These are phyloP conservation scores for Phenacoccus solenopsis DNA, from an alignment of 1,140 invertebrate species.

Conservation along the genomic window DNA sequence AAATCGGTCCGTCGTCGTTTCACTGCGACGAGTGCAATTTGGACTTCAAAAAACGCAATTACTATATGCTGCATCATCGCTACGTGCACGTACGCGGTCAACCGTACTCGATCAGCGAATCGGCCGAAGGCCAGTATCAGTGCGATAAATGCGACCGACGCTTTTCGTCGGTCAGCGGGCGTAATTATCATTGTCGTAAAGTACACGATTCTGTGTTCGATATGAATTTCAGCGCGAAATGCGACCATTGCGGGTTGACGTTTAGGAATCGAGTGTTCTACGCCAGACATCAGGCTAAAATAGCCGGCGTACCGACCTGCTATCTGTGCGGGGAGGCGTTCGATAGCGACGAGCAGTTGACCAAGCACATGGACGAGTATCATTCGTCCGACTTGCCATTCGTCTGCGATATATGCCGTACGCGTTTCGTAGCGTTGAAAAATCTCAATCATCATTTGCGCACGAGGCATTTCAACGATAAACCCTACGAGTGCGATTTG, in stretches of 20 bases:
- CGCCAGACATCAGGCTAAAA: background rate
- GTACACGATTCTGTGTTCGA: background rate
- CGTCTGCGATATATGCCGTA: background rate
- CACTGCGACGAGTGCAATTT: background rate
- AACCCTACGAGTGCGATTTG: background rate
- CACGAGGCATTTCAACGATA: background rate
- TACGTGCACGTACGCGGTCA: background rate
- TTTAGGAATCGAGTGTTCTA: background rate
- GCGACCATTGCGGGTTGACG: conserved; percentile 5
- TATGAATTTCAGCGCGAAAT: background rate
- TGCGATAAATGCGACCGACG: background rate
- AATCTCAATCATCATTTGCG: background rate
- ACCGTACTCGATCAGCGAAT: background rate
- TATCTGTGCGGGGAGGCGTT: background rate
- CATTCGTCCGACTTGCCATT: background rate
- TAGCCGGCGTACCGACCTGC: background rate
- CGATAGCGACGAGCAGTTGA: background rate
- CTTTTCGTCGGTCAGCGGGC: background rate
- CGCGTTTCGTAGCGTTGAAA: background rate
- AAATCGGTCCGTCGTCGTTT: background rate
- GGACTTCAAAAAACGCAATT: background rate
- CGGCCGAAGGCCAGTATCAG: background rate
- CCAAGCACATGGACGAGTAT: background rate
- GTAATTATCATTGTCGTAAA: background rate
- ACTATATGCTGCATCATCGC: background rate